phyloP scores from a whole-genome alignment of 1,140 invertebrate genomes.

The Dinothrombium tinctorium region DNA sequence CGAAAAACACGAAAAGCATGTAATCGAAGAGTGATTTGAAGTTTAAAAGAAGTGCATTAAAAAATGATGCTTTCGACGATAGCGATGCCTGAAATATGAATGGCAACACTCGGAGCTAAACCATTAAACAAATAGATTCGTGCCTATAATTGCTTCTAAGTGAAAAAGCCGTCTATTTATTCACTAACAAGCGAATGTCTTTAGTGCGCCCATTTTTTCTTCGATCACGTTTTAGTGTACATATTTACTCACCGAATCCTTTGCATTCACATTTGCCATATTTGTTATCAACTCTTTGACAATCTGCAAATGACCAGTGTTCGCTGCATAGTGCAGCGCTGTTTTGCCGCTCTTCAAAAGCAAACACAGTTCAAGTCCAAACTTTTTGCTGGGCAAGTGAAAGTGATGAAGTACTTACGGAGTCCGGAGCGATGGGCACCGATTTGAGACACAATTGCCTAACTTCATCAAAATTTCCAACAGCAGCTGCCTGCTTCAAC shows the following conservation, averaged over 20 bases:
- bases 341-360: background rate
- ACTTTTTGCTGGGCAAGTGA: no score
- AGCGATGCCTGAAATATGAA: background rate
- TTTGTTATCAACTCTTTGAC: background rate
- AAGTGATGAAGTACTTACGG: no score
- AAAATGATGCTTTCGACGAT: background rate
- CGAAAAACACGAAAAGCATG: no score
- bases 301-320: background rate
- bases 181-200: background rate
- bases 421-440: no score
- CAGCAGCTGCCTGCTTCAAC: no score
- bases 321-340: background rate
- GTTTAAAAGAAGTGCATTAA: no score
- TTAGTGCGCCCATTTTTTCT: background rate
- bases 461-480: no score
- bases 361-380: no score
- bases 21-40: no score
- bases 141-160: no score
- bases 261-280: background rate
- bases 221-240: background rate
- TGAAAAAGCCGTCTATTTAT: background rate
- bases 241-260: background rate
- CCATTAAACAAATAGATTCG: no score
- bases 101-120: background rate
- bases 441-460: no score